phyloP scores from a whole-genome alignment of 2,797 vertebrate species.

The Gorsachius magnificus region DNA sequence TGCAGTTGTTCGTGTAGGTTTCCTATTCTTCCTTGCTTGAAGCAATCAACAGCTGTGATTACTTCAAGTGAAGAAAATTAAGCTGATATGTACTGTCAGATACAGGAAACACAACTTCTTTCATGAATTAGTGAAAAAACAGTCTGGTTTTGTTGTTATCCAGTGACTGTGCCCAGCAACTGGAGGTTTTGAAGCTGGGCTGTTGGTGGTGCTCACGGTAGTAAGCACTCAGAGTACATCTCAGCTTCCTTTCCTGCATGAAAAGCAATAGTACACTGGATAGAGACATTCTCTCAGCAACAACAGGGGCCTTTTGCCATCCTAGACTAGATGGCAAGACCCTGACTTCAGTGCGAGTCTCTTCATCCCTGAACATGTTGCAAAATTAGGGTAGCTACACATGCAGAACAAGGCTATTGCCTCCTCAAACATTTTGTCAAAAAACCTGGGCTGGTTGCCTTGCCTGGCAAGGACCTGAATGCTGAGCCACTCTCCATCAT shows the following conservation, averaged over 20 bases:
- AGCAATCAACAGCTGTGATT: conserved; percentile 47
- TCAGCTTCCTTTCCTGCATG: background rate
- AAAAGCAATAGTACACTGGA: background rate
- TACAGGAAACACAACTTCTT: background rate
- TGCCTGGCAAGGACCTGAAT: background rate
- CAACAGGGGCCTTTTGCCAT: background rate
- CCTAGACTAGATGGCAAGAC: background rate
- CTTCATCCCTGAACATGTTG: background rate
- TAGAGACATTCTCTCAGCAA: background rate
- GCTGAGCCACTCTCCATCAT: too few relatives aligned
- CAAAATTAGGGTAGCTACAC: background rate
- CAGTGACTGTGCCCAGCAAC: background rate
- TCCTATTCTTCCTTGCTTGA: conserved; percentile 31
- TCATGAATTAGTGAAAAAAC: background rate
- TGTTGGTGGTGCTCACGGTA: background rate
- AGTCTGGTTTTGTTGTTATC: background rate
- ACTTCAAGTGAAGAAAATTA: conserved; percentile 40
- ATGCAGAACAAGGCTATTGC: background rate
- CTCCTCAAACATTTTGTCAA: background rate
- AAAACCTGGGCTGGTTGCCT: background rate
- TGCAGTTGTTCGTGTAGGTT: conserved; percentile 8
- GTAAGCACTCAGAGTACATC: background rate
- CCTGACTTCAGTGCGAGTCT: background rate
- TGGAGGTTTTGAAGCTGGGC: background rate
- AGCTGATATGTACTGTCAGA: background rate